Evolutionary conservation across 2,797 vertebrate genomes (phyloP), one percentile per base, ranked within the genome.

Genomic region (Glyptemys insculpta): DNA sequence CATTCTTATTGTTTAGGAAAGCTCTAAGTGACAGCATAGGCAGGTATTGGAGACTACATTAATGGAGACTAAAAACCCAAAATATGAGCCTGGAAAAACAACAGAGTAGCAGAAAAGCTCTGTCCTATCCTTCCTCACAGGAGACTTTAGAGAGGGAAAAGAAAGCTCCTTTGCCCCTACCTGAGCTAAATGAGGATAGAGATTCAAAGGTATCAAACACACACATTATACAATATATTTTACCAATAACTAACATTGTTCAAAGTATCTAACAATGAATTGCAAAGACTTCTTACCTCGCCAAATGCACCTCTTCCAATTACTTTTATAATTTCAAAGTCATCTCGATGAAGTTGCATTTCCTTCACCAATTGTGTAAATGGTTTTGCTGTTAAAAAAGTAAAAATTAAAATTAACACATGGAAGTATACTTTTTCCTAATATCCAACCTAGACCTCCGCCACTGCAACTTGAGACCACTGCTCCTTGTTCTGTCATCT

Each of bases 241-340:
- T 78, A 49, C 44, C 74, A 49, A 78, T 8, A 78, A 78, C 12
- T 29, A 49, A 76, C 72, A 78, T 47, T 78, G 37, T 37, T 72
- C 68, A 25, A 37, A 72, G 10, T 72, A 41, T 84, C 53, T 29
- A 84, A 44, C 34, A 84, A 79, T 15, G 25, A n/a, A 54, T 2
- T 93, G 7, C 81, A 94, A 92, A 72, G 92, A 56, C 4, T 31
- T 93, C 98, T 98, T 98, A 99, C 99, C 99, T 99, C 99, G 76
- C 99, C 99, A 91, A 99, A 99, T 37, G 99, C 99, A 82, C 99
- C 99, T 98, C 99, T 98, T 92, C 99, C 99, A 6, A 99, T 99
- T 79, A 99, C 99, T 98, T 99, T 99, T 94, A 99, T 99, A 87
- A 99, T 99, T 98, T 99, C 99, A 81, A 99, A 99, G 98, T 99